These are phyloP conservation scores for Coecobrya sp. DNA, from an alignment of 2,888 invertebrate species.

Conservation along the genomic window DNA sequence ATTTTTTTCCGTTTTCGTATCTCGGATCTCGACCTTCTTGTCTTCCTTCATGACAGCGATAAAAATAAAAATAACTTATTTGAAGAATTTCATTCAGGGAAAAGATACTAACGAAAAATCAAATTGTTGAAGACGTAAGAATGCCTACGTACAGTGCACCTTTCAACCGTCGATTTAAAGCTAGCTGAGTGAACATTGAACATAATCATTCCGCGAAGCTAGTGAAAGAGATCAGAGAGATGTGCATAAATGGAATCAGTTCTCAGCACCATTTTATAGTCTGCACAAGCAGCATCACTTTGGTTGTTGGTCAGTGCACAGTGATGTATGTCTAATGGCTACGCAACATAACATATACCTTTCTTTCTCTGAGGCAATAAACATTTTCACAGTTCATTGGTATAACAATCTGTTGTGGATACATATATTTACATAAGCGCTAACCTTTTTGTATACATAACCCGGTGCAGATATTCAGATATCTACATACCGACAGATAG, in stretches of 20 bases:
- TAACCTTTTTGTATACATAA: not conserved
- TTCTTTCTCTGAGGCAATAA: too few relatives aligned
- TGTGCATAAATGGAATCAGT: not conserved
- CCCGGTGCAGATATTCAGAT: too few relatives aligned
- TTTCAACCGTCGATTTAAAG: not conserved
- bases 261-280: not conserved
- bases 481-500: not conserved
- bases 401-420: not conserved
- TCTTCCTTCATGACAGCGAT: not conserved
- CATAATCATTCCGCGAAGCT: not conserved
- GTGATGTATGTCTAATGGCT: not conserved
- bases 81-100: not conserved
- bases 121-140: not conserved
- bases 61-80: not conserved
- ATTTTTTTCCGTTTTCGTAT: too few relatives aligned
- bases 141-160: not conserved
- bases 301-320: not conserved
- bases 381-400: constrained; percentile 27
- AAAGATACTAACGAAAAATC: not conserved
- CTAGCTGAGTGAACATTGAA: not conserved
- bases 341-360: too few relatives aligned
- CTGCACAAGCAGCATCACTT: not conserved
- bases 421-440: constrained; percentile 3
- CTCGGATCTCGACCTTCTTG: too few relatives aligned
- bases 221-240: not conserved